phyloP scores from a whole-genome alignment of 2,113 vertebrate genomes.

The Nycticebus coucang region DNA sequence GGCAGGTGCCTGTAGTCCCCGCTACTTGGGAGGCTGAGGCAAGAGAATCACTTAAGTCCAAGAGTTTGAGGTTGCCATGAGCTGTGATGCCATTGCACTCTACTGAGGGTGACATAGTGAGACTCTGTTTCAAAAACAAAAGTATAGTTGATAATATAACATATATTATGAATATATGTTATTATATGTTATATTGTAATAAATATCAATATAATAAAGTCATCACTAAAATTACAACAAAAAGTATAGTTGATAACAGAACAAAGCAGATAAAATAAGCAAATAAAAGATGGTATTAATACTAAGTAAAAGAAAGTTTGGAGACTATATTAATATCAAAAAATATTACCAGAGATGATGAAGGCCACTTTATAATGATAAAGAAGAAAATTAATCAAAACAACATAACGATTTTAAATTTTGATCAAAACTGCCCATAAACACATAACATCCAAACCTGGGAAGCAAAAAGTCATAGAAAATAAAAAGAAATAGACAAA shows the following conservation, averaged over 20 bases:
- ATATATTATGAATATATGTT: too few relatives aligned
- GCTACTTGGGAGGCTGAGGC: too few relatives aligned
- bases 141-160: too few relatives aligned
- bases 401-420: not conserved
- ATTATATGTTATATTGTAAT: too few relatives aligned
- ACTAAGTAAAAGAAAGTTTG: not conserved
- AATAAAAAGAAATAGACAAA: not conserved
- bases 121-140: too few relatives aligned
- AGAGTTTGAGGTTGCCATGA: too few relatives aligned
- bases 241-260: not conserved
- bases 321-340: not conserved
- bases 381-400: not conserved
- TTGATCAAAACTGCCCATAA: not conserved
- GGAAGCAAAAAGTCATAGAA: not conserved
- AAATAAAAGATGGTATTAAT: not conserved
- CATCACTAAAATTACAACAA: not conserved
- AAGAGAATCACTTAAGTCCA: too few relatives aligned
- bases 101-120: too few relatives aligned
- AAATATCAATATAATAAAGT: not conserved
- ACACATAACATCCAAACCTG: not conserved
- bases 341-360: not conserved
- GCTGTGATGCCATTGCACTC: too few relatives aligned
- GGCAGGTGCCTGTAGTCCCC: too few relatives aligned
- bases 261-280: not conserved
- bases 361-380: not conserved